Base-by-base conservation (phyloP, 1,140 invertebrate genomes). In the Nymphalis io region DNA sequence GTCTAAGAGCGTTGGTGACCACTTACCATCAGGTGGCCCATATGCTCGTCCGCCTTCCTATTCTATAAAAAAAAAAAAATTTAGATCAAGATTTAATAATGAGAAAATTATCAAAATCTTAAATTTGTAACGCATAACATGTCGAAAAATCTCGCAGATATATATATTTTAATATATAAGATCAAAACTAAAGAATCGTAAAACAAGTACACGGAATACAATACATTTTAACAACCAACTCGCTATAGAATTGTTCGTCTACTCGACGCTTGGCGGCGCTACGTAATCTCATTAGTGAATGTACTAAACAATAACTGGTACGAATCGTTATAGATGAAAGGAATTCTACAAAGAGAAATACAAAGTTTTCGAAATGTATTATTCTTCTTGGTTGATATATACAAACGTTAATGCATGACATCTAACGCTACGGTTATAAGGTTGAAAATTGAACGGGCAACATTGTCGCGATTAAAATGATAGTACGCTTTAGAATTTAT, bases 211-310 rank as follows among this genome's bases (percentile, higher is more conserved):
- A n/a, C n/a, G n/a, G 12, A 46, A 46, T 27, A 5, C 23, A 27
- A 27, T 55, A 27, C 23, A 11, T n/a, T 55, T 3, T 53, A 2
- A 13, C 10, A 55, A 12, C 1, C 16, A 6, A 20, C 38, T 15
- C 16, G 39, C 61, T 61, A 63, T 68, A 33, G 63, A 70, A 64
- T 1, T 1, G 16, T 51, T 20, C 46, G 18, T 27, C 51, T 20
- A 55, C 51, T 63, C 20, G 64, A 59, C 64, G 53, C 53, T 58
- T 38, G 64, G 38, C 42, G 48, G 61, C 15, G 46, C 23, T 60
- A 70, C 68, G 63, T 70, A 74, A 74, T 74, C 72, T 70, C 72
- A 74, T 74, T 74, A 74, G 72, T 20, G 48, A 58, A 65, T 61
- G 68, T 67, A 63, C 53, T 40, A 62, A 65, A 72, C 70, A 72